Percentiles rank a stretch among this genome's conserved stretches.
Conservation (phyloP, 2,888 invertebrate species). For the Pherbina coryleti region DNA sequence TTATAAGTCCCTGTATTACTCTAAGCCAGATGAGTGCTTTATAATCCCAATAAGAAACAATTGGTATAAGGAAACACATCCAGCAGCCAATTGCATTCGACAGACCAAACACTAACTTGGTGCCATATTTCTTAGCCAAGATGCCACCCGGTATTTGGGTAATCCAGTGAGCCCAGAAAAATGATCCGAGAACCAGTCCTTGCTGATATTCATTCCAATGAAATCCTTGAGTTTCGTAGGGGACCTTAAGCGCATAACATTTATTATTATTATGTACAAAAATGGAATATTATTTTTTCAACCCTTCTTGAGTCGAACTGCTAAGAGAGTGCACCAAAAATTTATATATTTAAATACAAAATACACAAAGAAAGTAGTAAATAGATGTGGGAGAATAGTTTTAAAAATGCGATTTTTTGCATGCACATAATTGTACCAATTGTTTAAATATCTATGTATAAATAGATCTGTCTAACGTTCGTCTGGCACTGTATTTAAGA, state of each 20-base stretch:
- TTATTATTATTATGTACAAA: not conserved
- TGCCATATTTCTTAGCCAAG: constrained; percentile 77
- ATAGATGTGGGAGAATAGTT: too few species aligned
- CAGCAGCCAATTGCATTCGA: constrained; percentile 76
- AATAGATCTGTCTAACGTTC: too few species aligned
- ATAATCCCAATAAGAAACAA: constrained; percentile 74
- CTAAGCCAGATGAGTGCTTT: constrained; percentile 74
- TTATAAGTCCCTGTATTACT: constrained; percentile 77
- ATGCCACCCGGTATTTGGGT: constrained; percentile 81
- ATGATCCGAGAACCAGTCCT: constrained; percentile 76
- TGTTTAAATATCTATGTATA: too few species aligned
- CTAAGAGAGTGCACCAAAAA: too few species aligned
- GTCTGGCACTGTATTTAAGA: too few species aligned
- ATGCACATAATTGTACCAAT: too few species aligned
- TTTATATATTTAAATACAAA: too few species aligned
- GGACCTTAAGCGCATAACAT: constrained; percentile 52
- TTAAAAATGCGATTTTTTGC: too few species aligned
- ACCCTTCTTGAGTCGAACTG: too few species aligned
- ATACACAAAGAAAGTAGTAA: too few species aligned
- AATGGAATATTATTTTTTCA: too few species aligned
- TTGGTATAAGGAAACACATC: constrained; percentile 77
- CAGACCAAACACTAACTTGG: constrained; percentile 78
- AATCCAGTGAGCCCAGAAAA: constrained; percentile 81
- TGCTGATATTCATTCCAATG: constrained; percentile 78
- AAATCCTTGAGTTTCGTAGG: constrained; percentile 67